A percentile compares a stretch with the other conserved stretches of the same genome.
Conservation (phyloP, 2,113 vertebrate genomes). For the Cebidichthys violaceus region DNA sequence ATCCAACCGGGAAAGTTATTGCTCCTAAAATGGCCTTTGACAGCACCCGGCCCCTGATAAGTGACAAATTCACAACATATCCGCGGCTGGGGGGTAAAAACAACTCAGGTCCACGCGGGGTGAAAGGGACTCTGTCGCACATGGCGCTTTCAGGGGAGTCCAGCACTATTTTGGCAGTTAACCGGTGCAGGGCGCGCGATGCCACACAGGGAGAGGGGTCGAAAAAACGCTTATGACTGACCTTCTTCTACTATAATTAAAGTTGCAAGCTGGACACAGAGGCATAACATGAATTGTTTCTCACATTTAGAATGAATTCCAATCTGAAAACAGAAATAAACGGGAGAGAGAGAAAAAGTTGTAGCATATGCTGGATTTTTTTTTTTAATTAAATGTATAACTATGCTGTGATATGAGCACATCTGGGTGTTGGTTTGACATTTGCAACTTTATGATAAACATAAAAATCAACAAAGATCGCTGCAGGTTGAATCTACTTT, state of each 20-base stretch:
- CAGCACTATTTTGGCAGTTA: conserved; percentile 76
- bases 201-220: conserved; percentile 82
- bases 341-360: neutral
- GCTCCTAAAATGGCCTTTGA: conserved; percentile 61
- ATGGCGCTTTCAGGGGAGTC: conserved; percentile 66
- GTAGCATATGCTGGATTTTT: neutral
- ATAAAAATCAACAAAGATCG: neutral
- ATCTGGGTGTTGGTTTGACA: neutral
- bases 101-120: conserved; percentile 70
- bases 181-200: conserved; percentile 61
- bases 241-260: conserved; percentile 74
- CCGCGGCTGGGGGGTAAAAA: conserved; percentile 73
- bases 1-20: conserved; percentile 71
- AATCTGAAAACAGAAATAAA: conserved; percentile 30
- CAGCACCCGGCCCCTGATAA: conserved; percentile 52
- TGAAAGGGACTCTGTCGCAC: conserved; percentile 69
- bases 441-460: too few species aligned
- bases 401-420: neutral
- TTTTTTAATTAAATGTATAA: neutral
- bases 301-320: conserved; percentile 37
- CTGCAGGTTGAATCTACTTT: neutral
- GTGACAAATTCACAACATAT: conserved; percentile 74
- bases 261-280: conserved; percentile 52
- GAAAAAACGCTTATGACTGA: conserved; percentile 59
- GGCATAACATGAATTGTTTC: conserved; percentile 63